Evolutionary conservation across 2,888 invertebrate species (phyloP).

Genomic region (Keiferia lycopersicella): DNA sequence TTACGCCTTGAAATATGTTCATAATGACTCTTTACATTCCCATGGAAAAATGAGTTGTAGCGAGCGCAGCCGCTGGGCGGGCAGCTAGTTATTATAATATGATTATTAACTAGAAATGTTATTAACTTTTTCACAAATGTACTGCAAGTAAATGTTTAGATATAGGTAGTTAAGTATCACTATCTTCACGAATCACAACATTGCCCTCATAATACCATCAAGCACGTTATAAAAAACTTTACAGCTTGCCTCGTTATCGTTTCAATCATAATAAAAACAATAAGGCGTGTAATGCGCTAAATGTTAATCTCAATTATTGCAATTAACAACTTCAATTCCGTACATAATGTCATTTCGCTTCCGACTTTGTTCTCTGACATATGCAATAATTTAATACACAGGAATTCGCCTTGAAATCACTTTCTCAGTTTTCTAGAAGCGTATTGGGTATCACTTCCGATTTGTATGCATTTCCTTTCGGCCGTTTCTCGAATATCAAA

Average conservation of each 20-base stretch:
- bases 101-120: too few species aligned
- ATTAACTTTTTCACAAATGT: background rate
- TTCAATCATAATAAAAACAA: slow-evolving; percentile 11
- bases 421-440: slow-evolving; percentile 17
- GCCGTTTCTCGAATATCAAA: background rate
- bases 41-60: too few species aligned
- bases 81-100: too few species aligned
- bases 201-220: background rate
- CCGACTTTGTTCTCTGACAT: slow-evolving; percentile 8
- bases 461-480: background rate
- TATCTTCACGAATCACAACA: background rate
- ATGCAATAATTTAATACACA: slow-evolving; percentile 12
- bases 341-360: slow-evolving; percentile 5
- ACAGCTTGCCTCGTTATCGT: background rate
- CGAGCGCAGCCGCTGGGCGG: too few species aligned
- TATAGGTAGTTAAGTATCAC: background rate
- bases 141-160: background rate
- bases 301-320: slow-evolving; percentile 7
- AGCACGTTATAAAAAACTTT: background rate
- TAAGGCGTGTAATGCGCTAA: background rate
- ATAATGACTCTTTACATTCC: too few species aligned
- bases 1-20: too few species aligned
- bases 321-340: slow-evolving; percentile 8
- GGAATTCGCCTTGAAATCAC: slow-evolving; percentile 14
- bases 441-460: slow-evolving; percentile 13